These are phyloP conservation scores for rat (Rattus norvegicus) DNA, from an alignment of 2,113 vertebrate species.

Conservation along the genomic window DNA sequence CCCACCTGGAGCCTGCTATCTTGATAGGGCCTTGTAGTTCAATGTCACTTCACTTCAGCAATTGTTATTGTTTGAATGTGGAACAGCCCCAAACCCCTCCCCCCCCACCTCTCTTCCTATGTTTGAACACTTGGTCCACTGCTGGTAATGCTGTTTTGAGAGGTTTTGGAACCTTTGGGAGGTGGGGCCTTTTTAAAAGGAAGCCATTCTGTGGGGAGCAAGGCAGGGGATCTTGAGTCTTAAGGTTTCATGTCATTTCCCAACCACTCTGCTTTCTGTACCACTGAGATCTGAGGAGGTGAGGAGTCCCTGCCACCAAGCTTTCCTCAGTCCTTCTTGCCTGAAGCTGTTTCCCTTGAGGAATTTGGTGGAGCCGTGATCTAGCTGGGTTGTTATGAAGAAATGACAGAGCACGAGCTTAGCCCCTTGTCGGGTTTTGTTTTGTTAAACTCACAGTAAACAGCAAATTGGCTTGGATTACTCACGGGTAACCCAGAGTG, in stretches of 20 bases:
- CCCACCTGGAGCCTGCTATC: background rate
- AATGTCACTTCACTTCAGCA: background rate
- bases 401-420: background rate
- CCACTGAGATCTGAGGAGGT: background rate
- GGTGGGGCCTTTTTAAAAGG: background rate
- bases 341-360: background rate
- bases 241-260: background rate
- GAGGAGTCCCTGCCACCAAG: background rate
- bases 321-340: background rate
- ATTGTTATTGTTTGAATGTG: background rate
- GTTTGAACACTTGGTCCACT: background rate
- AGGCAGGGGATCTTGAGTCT: background rate
- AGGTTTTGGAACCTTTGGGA: background rate
- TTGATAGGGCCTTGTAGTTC: background rate
- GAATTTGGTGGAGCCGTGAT: no score
- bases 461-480: background rate
- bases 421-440: background rate
- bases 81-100: background rate
- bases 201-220: background rate
- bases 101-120: background rate
- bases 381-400: background rate
- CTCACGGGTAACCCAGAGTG: background rate
- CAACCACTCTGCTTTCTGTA: background rate
- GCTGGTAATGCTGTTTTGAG: background rate
- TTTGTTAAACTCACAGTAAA: background rate